Percentiles rank a stretch among this genome's conserved stretches.
Conservation (phyloP, 2,113 vertebrate species). For the Theristicus caerulescens region DNA sequence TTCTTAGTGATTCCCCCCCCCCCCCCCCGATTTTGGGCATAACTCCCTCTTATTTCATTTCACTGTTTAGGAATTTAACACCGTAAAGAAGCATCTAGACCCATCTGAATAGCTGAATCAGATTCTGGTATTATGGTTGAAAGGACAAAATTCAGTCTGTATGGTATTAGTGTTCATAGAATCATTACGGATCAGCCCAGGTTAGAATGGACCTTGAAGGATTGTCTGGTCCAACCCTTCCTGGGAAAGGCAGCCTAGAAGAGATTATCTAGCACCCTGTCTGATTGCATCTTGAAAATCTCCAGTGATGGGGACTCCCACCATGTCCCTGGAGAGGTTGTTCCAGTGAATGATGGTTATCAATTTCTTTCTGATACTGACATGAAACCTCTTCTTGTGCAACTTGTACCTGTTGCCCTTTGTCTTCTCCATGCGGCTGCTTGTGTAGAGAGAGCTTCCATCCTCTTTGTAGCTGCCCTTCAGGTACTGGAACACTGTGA, state of each 20-base stretch:
- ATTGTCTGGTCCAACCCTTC: neutral
- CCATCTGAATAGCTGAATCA: neutral
- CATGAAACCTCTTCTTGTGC: neutral
- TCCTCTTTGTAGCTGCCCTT: neutral
- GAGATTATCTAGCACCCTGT: neutral
- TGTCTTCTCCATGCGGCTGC: neutral
- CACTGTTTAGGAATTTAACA: neutral
- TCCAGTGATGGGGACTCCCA: neutral
- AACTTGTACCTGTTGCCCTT: neutral
- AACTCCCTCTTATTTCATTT: neutral
- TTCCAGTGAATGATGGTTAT: neutral
- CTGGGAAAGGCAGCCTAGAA: neutral
- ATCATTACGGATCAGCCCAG: neutral
- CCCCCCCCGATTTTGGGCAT: neutral
- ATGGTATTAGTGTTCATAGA: neutral
- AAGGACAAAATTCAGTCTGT: neutral
- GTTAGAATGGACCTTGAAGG: neutral
- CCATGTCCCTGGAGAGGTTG: neutral
- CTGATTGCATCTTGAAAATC: neutral
- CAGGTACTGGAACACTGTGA: neutral
- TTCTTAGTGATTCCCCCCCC: neutral
- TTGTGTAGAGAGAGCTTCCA: neutral
- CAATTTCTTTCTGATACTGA: neutral
- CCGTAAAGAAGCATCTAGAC: neutral
- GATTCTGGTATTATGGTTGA: neutral